These are phyloP conservation scores for Hydroisotoma schaefferi DNA, from an alignment of 2,888 invertebrate species.

Conservation along the genomic window DNA sequence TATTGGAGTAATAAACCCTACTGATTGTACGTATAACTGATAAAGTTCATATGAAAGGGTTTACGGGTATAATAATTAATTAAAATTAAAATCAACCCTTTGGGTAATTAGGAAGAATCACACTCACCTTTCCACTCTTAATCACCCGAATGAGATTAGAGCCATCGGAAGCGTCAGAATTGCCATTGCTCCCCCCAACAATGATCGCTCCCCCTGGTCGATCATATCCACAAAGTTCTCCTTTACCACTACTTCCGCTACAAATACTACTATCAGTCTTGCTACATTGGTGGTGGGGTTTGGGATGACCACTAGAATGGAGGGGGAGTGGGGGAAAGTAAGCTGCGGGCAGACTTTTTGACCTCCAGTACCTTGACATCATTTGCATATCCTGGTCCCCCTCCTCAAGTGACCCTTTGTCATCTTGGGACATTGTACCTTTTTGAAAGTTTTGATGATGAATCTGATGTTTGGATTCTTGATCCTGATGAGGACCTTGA, in stretches of 20 bases:
- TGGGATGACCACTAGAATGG: background rate
- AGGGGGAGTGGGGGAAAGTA: constrained; percentile 26
- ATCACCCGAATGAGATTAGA: constrained; percentile 23
- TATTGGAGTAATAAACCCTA: too few species aligned
- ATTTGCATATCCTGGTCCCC: constrained; percentile 31
- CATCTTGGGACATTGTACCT: background rate
- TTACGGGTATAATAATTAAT: too few species aligned
- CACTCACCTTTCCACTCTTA: background rate
- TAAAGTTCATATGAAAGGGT: too few species aligned
- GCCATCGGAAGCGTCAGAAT: constrained; percentile 22
- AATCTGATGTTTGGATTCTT: background rate
- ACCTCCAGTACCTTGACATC: constrained; percentile 39
- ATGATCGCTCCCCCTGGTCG: constrained; percentile 13
- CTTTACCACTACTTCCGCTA: background rate
- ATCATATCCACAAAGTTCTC: background rate
- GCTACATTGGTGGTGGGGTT: background rate
- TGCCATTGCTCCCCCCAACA: constrained; percentile 22
- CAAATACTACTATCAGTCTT: background rate
- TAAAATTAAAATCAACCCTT: too few species aligned
- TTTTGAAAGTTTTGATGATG: background rate
- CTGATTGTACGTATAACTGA: too few species aligned
- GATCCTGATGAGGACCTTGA: background rate
- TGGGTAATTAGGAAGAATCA: too few species aligned
- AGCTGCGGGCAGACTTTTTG: constrained; percentile 39
- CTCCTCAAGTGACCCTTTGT: constrained; percentile 15